phyloP scores from a whole-genome alignment of 2,888 invertebrate species.

The Pilophorus perplexus region DNA sequence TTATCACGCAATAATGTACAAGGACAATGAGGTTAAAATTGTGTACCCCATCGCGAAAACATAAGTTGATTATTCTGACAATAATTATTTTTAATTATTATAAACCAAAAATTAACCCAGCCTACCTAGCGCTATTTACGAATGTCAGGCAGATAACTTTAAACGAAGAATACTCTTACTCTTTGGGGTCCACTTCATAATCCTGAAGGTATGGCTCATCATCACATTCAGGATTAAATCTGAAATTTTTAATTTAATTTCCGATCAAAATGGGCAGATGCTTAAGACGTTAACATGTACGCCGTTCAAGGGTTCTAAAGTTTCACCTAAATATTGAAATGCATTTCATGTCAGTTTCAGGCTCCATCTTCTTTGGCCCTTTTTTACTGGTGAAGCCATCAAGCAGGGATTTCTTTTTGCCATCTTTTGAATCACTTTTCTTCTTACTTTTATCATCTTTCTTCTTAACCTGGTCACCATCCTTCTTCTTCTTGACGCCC shows the following conservation, averaged over 20 bases:
- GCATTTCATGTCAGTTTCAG: conserved; percentile 7
- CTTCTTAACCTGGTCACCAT: too few relatives aligned
- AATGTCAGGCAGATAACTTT: too few relatives aligned
- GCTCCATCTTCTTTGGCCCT: not conserved
- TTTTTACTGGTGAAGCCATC: not conserved
- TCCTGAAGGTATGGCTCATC: conserved; percentile 44
- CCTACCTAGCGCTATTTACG: too few relatives aligned
- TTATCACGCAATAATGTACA: too few relatives aligned
- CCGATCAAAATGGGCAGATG: not conserved
- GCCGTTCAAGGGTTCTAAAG: not conserved
- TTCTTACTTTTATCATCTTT: not conserved
- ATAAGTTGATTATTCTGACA: too few relatives aligned
- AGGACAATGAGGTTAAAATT: too few relatives aligned
- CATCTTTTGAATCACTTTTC: conserved; percentile 8
- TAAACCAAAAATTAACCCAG: too few relatives aligned
- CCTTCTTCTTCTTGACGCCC: not conserved
- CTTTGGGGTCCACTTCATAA: conserved; percentile 41
- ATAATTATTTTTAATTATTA: too few relatives aligned
- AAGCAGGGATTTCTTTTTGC: not conserved
- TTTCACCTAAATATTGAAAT: conserved; percentile 29
- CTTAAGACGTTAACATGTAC: not conserved
- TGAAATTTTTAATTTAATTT: not conserved
- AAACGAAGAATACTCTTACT: too few relatives aligned
- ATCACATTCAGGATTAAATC: conserved; percentile 42
- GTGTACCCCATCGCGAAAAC: too few relatives aligned